A percentile compares a stretch with the other conserved stretches of the same genome.
Conservation (phyloP, 2,113 vertebrate species). For the Hyperopisus bebe region DNA sequence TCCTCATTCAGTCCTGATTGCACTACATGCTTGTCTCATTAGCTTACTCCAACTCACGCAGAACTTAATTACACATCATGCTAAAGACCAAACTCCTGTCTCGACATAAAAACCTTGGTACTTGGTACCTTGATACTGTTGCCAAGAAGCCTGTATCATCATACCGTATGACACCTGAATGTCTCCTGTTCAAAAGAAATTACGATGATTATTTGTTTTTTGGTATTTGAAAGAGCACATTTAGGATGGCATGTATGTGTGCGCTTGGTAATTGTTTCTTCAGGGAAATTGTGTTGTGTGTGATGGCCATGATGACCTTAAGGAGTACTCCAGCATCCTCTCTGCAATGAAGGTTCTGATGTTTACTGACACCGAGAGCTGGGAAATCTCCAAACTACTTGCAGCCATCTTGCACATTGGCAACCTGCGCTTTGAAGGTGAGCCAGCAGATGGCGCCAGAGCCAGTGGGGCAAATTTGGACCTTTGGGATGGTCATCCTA, state of each 20-base stretch:
- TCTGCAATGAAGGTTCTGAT: constrained; percentile 97
- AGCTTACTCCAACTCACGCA: too few species aligned
- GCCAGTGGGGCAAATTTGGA: background rate
- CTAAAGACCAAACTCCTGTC: background rate
- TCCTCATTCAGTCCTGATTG: background rate
- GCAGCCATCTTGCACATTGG: constrained; percentile 93
- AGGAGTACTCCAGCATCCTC: constrained; percentile 92
- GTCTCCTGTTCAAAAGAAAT: background rate
- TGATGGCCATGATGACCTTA: constrained; percentile 86
- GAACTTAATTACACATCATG: too few species aligned
- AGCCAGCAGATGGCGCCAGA: constrained; percentile 3
- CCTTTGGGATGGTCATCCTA: background rate
- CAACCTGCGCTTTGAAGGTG: constrained; percentile 89
- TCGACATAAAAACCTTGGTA: background rate
- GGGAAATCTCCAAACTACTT: constrained; percentile 91
- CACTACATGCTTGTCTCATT: background rate
- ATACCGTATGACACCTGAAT: background rate
- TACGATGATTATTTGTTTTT: background rate
- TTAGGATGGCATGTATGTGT: too few species aligned
- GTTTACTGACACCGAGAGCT: constrained; percentile 93
- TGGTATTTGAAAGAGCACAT: background rate
- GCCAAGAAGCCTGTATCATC: background rate
- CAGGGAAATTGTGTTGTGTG: constrained; percentile 88
- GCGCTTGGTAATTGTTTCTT: background rate
- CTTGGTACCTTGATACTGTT: background rate